phyloP scores from a whole-genome alignment of 2,888 invertebrate species.

The Agriopis leucophaearia region DNA sequence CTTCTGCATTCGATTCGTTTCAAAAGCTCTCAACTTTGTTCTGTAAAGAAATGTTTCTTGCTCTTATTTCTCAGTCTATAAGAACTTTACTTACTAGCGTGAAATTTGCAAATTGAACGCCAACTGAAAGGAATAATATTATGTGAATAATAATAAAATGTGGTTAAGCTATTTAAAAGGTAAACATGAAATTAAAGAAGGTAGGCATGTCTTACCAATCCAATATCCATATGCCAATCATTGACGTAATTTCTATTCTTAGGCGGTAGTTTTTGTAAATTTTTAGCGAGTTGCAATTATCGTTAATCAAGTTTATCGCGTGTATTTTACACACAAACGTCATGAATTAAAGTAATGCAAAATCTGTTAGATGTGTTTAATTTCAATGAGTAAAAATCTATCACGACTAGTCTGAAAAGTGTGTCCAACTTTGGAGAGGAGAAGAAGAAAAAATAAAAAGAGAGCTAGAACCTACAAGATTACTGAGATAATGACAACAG shows the following conservation, averaged over 20 bases:
- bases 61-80: not conserved
- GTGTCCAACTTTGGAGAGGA: too few species aligned
- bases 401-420: too few species aligned
- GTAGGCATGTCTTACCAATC: not conserved
- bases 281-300: not conserved
- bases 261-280: not conserved
- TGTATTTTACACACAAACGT: too few species aligned
- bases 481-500: too few species aligned
- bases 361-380: too few species aligned
- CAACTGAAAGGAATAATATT: not conserved
- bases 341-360: too few species aligned
- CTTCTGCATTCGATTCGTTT: too few species aligned
- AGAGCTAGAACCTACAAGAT: too few species aligned
- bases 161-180: not conserved
- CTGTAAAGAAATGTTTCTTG: not conserved
- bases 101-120: not conserved
- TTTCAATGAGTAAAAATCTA: too few species aligned
- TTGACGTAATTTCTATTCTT: not conserved
- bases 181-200: not conserved
- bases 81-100: not conserved
- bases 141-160: conserved; percentile 3
- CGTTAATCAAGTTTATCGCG: too few species aligned
- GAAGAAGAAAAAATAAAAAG: too few species aligned
- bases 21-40: not conserved
- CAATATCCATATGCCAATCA: not conserved